phyloP scores from a whole-genome alignment of 1,140 invertebrate genomes.

The Drosophila funebris region DNA sequence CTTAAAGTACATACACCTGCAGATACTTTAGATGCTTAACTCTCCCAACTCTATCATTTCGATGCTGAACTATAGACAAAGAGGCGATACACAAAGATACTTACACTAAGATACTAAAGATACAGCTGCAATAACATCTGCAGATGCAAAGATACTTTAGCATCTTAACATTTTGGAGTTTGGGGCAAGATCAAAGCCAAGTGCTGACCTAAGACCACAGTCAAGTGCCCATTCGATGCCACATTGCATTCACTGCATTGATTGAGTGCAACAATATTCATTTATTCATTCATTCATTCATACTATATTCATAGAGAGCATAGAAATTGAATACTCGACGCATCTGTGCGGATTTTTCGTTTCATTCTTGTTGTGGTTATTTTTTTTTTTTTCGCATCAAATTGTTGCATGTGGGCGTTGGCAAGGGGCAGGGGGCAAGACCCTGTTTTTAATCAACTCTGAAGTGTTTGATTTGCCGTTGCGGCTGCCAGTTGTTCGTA shows the following conservation, averaged over 20 bases:
- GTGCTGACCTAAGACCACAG: slow-evolving; percentile 17
- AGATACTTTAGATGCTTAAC: too few species aligned
- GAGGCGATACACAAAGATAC: too few species aligned
- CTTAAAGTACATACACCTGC: too few species aligned
- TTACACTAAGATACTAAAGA: too few species aligned
- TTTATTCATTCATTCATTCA: slow-evolving; percentile 13
- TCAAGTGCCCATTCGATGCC: slow-evolving; percentile 22
- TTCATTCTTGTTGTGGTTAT: neutral
- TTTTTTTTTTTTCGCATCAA: slow-evolving; percentile 46
- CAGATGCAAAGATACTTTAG: neutral
- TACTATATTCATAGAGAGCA: neutral
- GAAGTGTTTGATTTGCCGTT: slow-evolving; percentile 78
- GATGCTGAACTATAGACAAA: too few species aligned
- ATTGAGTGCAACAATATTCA: slow-evolving; percentile 32
- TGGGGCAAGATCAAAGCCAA: slow-evolving; percentile 32
- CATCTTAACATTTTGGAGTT: neutral
- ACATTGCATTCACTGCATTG: slow-evolving; percentile 27
- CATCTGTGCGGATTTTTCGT: slow-evolving; percentile 63
- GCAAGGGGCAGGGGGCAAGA: slow-evolving; percentile 1
- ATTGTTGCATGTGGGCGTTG: slow-evolving; percentile 72
- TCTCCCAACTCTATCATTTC: too few species aligned
- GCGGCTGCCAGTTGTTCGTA: slow-evolving; percentile 42
- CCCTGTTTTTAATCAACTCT: slow-evolving; percentile 74
- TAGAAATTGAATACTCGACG: slow-evolving; percentile 37
- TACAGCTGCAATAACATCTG: neutral